Evolutionary conservation across 37 sponge, comb jelly and placozoan species (phyloP), one percentile per base, ranked within the genome.

Genomic region (Bolinopsis microptera): DNA sequence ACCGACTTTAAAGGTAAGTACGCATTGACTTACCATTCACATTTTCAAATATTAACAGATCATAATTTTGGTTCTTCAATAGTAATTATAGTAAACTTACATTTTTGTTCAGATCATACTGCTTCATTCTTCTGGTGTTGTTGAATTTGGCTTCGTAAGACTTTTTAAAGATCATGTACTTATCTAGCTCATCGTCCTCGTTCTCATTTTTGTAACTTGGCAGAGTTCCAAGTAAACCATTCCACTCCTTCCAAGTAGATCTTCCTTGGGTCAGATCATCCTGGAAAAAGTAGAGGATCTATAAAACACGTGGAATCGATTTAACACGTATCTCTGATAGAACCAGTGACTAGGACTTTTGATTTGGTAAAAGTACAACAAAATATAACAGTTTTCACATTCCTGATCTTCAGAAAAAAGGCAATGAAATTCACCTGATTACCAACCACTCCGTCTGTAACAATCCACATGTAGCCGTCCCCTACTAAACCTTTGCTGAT

Each of bases 91-190:
- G n/a, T 48, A 48, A 48, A 48, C 61, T 48, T 18, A 48, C 61
- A 13, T 48, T 48, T 48, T 48, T 48, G 61, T 98, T 98, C 95
- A 92, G 99, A 92, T 97, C 99, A 18, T 97, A 98, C 94, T 97
- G 97, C 95, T 98, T 98, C 94, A 96, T 98, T 22, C 97, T 97
- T 83, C 97, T 97, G 93, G 61, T 48, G 61, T 48, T 48, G 61
- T 48, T 48, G 61, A 48, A 48, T 13, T 48, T 48, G 5, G 61
- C 61, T 48, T 48, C 61, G 61, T 48, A 48, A 48, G 61, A 5
- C 13, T 48, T 48, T 48, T 48, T 48, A 13, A 48, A 48, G 61
- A 48, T 48, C 61, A 48, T 48, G 61, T 48, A 48, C 61, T 48
- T 48, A 13, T 48, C 61, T 13, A 48, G 61, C 61, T 48, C 61